These are phyloP conservation scores for Acromyrmex heyeri DNA, from an alignment of 1,140 invertebrate species.

Conservation along the genomic window DNA sequence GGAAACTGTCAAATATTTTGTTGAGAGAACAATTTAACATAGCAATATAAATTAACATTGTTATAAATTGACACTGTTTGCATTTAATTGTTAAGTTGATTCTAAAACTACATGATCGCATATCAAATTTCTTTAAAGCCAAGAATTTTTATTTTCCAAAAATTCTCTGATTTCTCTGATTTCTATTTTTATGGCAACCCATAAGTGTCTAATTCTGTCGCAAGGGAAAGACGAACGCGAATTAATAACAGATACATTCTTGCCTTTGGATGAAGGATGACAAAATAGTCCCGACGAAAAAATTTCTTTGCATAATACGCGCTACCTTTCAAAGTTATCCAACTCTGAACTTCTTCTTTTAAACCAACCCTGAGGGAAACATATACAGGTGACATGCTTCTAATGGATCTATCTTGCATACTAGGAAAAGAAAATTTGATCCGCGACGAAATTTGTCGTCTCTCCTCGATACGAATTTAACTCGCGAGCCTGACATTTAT, in stretches of 20 bases:
- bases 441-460: conserved; percentile 28
- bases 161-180: too few species aligned
- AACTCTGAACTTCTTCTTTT: neutral
- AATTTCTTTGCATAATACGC: conserved; percentile 4
- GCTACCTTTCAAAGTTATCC: neutral
- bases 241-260: conserved; percentile 21
- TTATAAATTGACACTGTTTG: too few species aligned
- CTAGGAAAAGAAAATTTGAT: neutral
- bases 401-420: conserved; percentile 2
- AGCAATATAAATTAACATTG: too few species aligned
- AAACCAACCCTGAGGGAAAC: neutral
- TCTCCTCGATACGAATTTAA: conserved; percentile 23
- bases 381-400: conserved; percentile 5
- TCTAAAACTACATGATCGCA: too few species aligned
- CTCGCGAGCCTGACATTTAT: neutral
- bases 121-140: too few species aligned
- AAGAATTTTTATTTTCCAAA: too few species aligned
- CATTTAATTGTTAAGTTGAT: too few species aligned
- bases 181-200: neutral
- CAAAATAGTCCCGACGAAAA: conserved; percentile 16
- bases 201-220: neutral
- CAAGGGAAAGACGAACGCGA: neutral
- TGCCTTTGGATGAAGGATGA: neutral
- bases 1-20: too few species aligned
- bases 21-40: too few species aligned